Evolutionary conservation across 2,888 invertebrate genomes (phyloP).

Genomic region (Rhingia rostrata): DNA sequence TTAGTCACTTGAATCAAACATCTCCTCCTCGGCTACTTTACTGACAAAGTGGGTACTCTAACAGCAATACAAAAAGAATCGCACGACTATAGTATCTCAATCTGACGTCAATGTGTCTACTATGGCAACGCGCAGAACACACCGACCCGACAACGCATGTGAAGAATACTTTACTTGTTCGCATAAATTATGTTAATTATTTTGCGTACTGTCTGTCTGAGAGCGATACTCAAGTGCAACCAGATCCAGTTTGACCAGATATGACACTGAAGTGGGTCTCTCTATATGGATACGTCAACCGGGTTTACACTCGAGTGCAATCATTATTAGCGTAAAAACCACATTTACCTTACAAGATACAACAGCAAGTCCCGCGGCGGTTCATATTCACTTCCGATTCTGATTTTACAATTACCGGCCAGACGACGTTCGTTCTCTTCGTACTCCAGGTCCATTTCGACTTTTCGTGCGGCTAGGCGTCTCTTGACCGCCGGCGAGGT

Average conservation of each 20-base stretch:
- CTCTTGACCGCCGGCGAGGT: slow-evolving; percentile 85
- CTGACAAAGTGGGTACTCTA: slow-evolving; percentile 32
- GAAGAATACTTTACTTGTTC: slow-evolving; percentile 28
- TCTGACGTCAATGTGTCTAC: slow-evolving; percentile 69
- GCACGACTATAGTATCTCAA: background rate
- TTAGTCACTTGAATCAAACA: slow-evolving; percentile 27
- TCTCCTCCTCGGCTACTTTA: slow-evolving; percentile 36
- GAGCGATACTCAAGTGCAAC: slow-evolving; percentile 55
- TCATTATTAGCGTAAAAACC: slow-evolving; percentile 4
- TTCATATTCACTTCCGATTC: slow-evolving; percentile 83
- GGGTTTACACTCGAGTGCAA: slow-evolving; percentile 5
- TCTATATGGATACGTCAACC: slow-evolving; percentile 8
- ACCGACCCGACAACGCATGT: slow-evolving; percentile 21
- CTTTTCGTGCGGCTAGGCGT: slow-evolving; percentile 84
- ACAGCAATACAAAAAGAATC: background rate
- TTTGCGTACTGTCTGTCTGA: background rate
- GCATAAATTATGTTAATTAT: slow-evolving; percentile 21
- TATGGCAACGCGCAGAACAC: slow-evolving; percentile 24
- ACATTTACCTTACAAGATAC: slow-evolving; percentile 86
- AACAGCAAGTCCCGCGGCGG: slow-evolving; percentile 86
- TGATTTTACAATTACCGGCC: slow-evolving; percentile 67
- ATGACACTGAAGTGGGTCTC: slow-evolving; percentile 42
- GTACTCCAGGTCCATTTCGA: slow-evolving; percentile 84
- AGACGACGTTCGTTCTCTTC: slow-evolving; percentile 69
- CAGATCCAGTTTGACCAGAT: slow-evolving; percentile 60